A percentile compares a stretch with the other conserved stretches of the same genome.
phyloP scores from a whole-genome alignment of 2,113 vertebrate species.

The Orthochromis indermauri region DNA sequence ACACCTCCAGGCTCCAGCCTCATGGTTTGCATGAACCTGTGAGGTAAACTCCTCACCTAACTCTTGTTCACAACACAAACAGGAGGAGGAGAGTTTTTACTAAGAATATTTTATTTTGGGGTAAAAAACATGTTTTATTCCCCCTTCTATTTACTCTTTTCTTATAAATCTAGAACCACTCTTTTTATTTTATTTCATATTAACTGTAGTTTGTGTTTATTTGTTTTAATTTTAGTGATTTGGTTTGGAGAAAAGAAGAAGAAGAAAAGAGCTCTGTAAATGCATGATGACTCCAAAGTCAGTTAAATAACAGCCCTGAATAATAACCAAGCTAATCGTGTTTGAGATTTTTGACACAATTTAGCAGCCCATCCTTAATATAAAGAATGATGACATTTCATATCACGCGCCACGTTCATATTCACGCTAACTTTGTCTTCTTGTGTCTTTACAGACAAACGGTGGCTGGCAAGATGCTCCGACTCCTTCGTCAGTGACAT shows the following conservation, averaged over 20 bases:
- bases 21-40: background rate
- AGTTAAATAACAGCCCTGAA: background rate
- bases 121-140: background rate
- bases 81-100: background rate
- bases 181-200: background rate
- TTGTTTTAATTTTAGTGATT: background rate
- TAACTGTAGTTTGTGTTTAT: background rate
- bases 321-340: background rate
- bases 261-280: background rate
- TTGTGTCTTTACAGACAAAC: constrained; percentile 79
- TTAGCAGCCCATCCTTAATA: background rate
- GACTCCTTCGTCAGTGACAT: constrained; percentile 98
- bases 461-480: constrained; percentile 99
- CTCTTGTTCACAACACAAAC: background rate
- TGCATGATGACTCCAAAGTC: background rate
- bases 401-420: background rate
- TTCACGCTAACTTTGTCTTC: background rate
- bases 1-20: background rate
- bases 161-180: background rate
- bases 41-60: background rate
- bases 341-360: background rate
- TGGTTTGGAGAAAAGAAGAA: background rate
- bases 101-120: background rate
- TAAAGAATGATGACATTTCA: background rate
- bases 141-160: background rate